A percentile compares a stretch with the other conserved stretches of the same genome.
These are phyloP conservation scores for Alsophila aescularia DNA, from an alignment of 2,888 invertebrate species.

Conservation along the genomic window DNA sequence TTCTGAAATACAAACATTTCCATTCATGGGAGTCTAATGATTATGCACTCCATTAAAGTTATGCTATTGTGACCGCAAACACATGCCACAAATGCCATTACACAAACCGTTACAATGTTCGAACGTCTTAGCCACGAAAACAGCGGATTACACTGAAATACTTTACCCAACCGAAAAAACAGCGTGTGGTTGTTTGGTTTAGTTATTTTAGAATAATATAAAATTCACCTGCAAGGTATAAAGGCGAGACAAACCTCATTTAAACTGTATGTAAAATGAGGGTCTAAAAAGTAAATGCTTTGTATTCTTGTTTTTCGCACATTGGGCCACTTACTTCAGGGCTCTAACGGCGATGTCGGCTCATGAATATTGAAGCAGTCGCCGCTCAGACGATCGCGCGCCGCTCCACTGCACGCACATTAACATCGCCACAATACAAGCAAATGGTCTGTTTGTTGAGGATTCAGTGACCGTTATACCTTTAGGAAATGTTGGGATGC, in stretches of 20 bases:
- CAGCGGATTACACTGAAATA: slow-evolving; percentile 7
- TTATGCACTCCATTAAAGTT: slow-evolving; percentile 36
- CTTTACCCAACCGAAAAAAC: not conserved
- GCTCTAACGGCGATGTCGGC: slow-evolving; percentile 59
- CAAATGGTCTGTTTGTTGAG: slow-evolving; percentile 58
- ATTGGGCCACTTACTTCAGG: slow-evolving; percentile 48
- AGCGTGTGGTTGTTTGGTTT: not conserved
- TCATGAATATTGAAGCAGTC: slow-evolving; percentile 77
- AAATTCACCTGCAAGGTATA: slow-evolving; percentile 5
- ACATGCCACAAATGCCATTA: slow-evolving; percentile 52
- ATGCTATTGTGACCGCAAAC: slow-evolving; percentile 42
- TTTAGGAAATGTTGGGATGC: slow-evolving; percentile 24
- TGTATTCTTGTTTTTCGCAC: slow-evolving; percentile 35
- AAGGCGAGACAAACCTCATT: slow-evolving; percentile 19
- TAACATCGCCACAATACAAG: slow-evolving; percentile 61
- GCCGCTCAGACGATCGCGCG: slow-evolving; percentile 49
- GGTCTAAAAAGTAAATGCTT: slow-evolving; percentile 36
- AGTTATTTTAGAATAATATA: not conserved
- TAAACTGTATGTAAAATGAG: slow-evolving; percentile 28
- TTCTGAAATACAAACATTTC: slow-evolving; percentile 6
- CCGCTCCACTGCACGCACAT: slow-evolving; percentile 55
- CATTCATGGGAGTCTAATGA: slow-evolving; percentile 16
- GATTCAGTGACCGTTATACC: slow-evolving; percentile 33
- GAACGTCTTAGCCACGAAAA: slow-evolving; percentile 40
- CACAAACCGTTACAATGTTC: slow-evolving; percentile 62